Base-by-base conservation (phyloP, 2,888 invertebrate species). In the Lymantria monacha region DNA sequence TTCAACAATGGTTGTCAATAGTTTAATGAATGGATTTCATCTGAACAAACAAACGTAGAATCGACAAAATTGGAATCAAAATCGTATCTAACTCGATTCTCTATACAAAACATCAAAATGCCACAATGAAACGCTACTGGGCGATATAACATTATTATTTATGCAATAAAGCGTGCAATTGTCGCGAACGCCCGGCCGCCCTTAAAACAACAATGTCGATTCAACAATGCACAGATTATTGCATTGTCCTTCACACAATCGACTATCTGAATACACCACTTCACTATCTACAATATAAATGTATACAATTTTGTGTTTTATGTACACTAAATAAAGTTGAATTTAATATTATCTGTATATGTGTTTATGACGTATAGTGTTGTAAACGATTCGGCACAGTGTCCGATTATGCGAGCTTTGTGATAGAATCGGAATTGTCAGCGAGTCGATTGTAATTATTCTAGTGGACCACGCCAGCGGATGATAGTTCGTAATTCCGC, bases 121-220 rank as follows among this genome's bases (percentile, higher is more conserved):
- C 72, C 72, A 81, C 87, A 83, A 85, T 85, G 81, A 78, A 81
- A 80, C 76, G 79, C 76, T 79, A 74, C 81, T 78, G 85, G 78
- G 77, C 76, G 79, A 85, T 84, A 87, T 89, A 89, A 89, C 83
- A 85, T 87, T 89, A 89, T 90, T 90, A 91, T 91, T 91, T 90
- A 91, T 86, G 90, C 88, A 90, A 91, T 91, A 91, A 89, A 89
- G 85, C 86, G 80, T 74, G 80, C 91, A 87, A 89, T 91, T 89
- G 91, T 89, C 80, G 77, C 79, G 76, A 79, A 72, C 82, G 78
- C 81, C 77, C 80, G 81, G 70, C 85, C 89, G 83, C 87, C 89
- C 90, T 91, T 91, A 90, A 90, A 91, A 90, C 91, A 91, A 91
- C 91, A 91, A 91, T 91, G 91, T 87, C 83, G 82, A 82, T 72